Conservation (phyloP, 2,113 vertebrate genomes). For the Chloropsis cyanopogon region DNA sequence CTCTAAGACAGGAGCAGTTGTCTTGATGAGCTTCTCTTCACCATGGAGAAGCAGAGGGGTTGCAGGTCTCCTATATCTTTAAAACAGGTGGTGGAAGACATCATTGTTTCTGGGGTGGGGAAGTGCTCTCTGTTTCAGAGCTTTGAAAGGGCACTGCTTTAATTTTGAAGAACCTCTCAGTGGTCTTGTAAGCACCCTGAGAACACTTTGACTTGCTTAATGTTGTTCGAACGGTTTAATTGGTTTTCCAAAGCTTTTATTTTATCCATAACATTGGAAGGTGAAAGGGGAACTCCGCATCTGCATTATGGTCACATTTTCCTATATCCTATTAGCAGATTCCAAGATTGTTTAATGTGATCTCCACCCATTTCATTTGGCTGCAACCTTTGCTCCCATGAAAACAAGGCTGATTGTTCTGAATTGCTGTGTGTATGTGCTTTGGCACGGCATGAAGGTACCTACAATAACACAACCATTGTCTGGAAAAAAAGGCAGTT, state of each 20-base stretch:
- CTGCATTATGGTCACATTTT: constrained; percentile 73
- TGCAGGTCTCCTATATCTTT: not conserved
- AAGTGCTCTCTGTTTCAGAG: not conserved
- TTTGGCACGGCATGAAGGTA: constrained; percentile 77
- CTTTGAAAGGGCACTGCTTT: not conserved
- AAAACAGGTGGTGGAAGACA: not conserved
- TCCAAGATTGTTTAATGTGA: constrained; percentile 75
- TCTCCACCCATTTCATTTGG: constrained; percentile 80
- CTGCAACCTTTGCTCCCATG: constrained; percentile 74
- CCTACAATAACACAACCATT: constrained; percentile 68
- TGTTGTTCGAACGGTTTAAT: constrained; percentile 57
- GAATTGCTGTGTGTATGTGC: constrained; percentile 71
- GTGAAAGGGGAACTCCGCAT: constrained; percentile 68
- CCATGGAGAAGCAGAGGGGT: not conserved
- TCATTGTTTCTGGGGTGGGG: not conserved
- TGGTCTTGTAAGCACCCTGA: not conserved
- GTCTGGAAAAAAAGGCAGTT: constrained; percentile 70
- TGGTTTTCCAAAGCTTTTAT: constrained; percentile 58
- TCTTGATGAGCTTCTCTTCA: constrained; percentile 7
- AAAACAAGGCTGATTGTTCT: constrained; percentile 76
- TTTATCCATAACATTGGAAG: constrained; percentile 54
- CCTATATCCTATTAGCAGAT: constrained; percentile 79
- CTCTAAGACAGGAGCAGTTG: not conserved
- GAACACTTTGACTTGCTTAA: not conserved
- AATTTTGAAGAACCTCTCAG: not conserved